Evolutionary conservation across 2,888 invertebrate species (phyloP), one percentile per base, ranked within the genome.

Genomic region (Darwinula stevensoni): DNA sequence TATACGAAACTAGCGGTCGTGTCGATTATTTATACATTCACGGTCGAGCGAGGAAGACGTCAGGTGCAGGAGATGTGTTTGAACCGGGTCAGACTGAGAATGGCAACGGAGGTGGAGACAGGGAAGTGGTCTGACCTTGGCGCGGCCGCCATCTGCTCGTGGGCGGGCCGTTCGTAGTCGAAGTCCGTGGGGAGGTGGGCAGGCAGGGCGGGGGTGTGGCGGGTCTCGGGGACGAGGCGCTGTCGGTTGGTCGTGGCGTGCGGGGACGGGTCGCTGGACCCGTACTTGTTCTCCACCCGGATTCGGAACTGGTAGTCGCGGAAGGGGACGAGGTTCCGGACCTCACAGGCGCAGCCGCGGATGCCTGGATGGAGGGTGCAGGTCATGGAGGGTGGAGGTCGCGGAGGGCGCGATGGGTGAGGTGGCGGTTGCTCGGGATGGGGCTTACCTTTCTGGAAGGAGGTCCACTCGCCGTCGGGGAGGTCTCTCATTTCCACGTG

Each of bases 191-290:
- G 39, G 34, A 40, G 39, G 16, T 36, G 33, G n/a, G 33, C 34
- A 16, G 36, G 34, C 3, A 34, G 34, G 14, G 36, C 37, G 9
- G 32, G 36, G 11, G 36, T 27, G 27, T 36, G 36, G 29, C 36
- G 34, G 16, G 36, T 16, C 12, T 32, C 36, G 26, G 5, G 4
- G 30, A 33, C 38, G 2, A 42, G 35, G 22, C 40, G 38, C 5
- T 35, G 38, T 12, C 44, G 33, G 46, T 71, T 68, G 0, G 82
- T 80, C 43, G 68, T 61, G 2, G 76, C 75, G 46, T 68, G 73
- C 2, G 88, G 86, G 34, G 86, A 86, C 0, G 94, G 91, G 48
- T 94, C 91, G 52, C 84, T 84, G 39, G 86, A 67, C 28, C 94
- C 94, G 49, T 74, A 82, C 49, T 80, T 76, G 56, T 94, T 97